Evolutionary conservation across 2,113 vertebrate genomes (phyloP).

Genomic region (Gambusia affinis): DNA sequence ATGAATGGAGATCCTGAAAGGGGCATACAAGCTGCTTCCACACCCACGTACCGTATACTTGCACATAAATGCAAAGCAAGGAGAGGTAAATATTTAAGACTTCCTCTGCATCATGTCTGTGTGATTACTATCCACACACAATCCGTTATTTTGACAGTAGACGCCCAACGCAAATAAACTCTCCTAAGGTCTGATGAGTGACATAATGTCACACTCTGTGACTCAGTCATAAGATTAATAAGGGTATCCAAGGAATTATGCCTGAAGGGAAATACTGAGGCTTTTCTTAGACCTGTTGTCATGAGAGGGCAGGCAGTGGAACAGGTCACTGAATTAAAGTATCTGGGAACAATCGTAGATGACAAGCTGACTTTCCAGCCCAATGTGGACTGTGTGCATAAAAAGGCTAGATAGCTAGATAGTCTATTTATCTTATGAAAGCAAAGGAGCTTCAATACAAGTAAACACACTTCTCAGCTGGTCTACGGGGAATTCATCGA

Average conservation of each 20-base stretch:
- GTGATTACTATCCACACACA: not conserved
- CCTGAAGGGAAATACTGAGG: too few relatives aligned
- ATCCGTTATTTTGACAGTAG: not conserved
- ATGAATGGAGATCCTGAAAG: slow-evolving; percentile 44
- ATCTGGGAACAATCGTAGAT: too few relatives aligned
- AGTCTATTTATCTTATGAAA: not conserved
- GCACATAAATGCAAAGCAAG: not conserved
- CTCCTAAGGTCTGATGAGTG: not conserved
- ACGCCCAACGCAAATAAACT: not conserved
- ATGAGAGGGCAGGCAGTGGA: too few relatives aligned
- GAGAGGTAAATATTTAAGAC: not conserved
- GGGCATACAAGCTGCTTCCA: slow-evolving; percentile 18
- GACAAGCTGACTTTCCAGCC: not conserved
- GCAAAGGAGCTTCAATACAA: not conserved
- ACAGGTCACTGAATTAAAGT: too few relatives aligned
- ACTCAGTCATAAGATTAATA: not conserved
- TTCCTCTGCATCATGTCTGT: not conserved
- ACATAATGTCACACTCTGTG: not conserved
- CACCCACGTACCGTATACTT: not conserved
- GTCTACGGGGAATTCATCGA: not conserved
- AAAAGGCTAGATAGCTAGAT: not conserved
- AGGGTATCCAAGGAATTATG: not conserved
- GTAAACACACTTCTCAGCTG: not conserved
- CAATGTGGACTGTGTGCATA: not conserved
- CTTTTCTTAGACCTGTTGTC: too few relatives aligned